Evolutionary conservation across 2,797 vertebrate genomes (phyloP), one percentile per base, ranked within the genome.

Genomic region (Acanthurus lineatus): DNA sequence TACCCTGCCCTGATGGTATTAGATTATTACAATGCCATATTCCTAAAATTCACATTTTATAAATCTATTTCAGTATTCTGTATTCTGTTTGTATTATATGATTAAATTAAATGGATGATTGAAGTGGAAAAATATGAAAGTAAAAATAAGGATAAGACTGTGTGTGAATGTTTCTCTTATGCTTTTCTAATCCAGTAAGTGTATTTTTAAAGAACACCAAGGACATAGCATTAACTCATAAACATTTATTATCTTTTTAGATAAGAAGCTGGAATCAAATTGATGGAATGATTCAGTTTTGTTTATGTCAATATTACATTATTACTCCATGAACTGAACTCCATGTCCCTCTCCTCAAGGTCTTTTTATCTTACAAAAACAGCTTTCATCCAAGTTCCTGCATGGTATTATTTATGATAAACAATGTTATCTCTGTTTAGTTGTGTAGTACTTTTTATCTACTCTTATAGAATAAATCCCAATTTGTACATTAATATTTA

Each of bases 341-440:
- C 65, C 68, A 64, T n/a, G 66, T 69, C 35, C 51, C 54, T 70
- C 61, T 74, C 76, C 40, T 66, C 86, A 88, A 91, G 88, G 82
- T 86, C 83, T 76, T 81, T 77, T 86, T 87, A 83, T 89, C 82
- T 89, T 69, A 88, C 32, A 74, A 83, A 89, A 91, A 88, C 79
- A 82, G 60, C 63, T 82, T 77, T 80, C 45, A 74, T 86, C 51
- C 45, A 51, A 56, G 76, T 80, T 88, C 45, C 66, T 66, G 69
- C 68, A 66, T 71, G 42, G 14, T 61, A 75, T 71, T 73, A 82
- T 87, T 89, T 70, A 76, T 75, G 60, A 78, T 81, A 82, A 88
- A 87, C 79, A 79, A 52, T 61, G 69, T 82, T 84, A 85, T 86
- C 74, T 42, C 58, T 0, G 3, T 38, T 28, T 73, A 57, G 56